These are phyloP conservation scores for Alsophila aescularia DNA, from an alignment of 2,888 invertebrate species.

Conservation along the genomic window DNA sequence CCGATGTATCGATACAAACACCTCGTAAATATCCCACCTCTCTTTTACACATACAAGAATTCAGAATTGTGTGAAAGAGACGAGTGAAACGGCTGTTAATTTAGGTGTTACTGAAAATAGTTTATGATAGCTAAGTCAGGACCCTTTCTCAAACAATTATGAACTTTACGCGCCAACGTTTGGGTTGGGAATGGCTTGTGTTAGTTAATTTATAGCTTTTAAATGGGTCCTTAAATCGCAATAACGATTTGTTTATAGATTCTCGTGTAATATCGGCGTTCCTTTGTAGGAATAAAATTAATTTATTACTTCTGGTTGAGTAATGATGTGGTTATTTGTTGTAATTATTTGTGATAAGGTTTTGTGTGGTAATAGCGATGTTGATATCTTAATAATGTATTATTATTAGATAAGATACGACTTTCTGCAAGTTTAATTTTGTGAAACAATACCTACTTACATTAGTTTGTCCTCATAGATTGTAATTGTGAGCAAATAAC, in stretches of 20 bases:
- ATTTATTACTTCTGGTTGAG: slow-evolving; percentile 58
- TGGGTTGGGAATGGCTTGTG: slow-evolving; percentile 44
- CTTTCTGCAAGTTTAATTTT: no score
- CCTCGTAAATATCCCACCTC: slow-evolving; percentile 74
- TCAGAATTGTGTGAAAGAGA: slow-evolving; percentile 50
- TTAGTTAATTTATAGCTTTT: slow-evolving; percentile 75
- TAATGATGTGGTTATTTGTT: slow-evolving; percentile 46
- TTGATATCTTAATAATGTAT: slow-evolving; percentile 12
- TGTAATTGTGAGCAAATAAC: no score
- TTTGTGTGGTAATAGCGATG: slow-evolving; percentile 27
- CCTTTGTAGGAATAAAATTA: slow-evolving; percentile 63
- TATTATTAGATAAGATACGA: no score
- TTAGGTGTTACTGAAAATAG: slow-evolving; percentile 79
- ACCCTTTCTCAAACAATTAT: slow-evolving; percentile 42
- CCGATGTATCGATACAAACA: slow-evolving; percentile 81
- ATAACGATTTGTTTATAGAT: slow-evolving; percentile 83
- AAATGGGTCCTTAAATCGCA: slow-evolving; percentile 83
- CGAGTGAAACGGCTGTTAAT: slow-evolving; percentile 62
- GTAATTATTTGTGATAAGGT: slow-evolving; percentile 44
- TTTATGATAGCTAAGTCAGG: slow-evolving; percentile 74
- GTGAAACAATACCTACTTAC: no score
- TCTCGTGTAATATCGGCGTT: slow-evolving; percentile 58
- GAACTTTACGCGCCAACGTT: slow-evolving; percentile 44
- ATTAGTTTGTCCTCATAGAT: no score
- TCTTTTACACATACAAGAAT: slow-evolving; percentile 46